These are phyloP conservation scores for Pheosia tremula DNA, from an alignment of 2,888 invertebrate genomes.

Conservation along the genomic window DNA sequence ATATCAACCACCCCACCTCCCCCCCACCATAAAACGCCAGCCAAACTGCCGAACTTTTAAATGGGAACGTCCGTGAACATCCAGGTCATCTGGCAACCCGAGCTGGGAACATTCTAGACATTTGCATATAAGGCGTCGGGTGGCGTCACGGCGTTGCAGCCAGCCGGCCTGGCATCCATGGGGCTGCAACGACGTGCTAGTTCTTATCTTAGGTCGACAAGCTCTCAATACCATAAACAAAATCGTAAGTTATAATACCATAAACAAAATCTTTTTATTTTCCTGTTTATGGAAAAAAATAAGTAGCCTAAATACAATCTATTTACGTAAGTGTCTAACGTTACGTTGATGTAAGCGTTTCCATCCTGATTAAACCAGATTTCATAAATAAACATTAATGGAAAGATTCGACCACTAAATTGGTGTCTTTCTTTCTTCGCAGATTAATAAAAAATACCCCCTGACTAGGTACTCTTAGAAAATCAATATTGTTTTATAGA, in stretches of 20 bases:
- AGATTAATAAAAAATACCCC: too few species aligned
- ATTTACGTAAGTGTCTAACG: too few species aligned
- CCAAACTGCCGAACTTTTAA: constrained; percentile 3
- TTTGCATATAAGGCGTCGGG: constrained; percentile 41
- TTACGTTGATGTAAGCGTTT: too few species aligned
- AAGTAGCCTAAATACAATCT: neutral
- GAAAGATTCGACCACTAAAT: too few species aligned
- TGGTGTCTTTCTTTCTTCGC: too few species aligned
- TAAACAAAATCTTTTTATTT: too few species aligned
- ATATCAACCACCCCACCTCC: neutral
- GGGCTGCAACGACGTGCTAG: constrained; percentile 17
- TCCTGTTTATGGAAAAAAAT: too few species aligned
- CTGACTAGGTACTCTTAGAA: too few species aligned
- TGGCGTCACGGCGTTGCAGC: constrained; percentile 51
- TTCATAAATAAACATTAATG: too few species aligned
- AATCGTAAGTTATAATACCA: neutral
- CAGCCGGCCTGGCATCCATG: constrained; percentile 51
- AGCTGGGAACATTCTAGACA: constrained; percentile 41
- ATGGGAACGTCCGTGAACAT: constrained; percentile 3
- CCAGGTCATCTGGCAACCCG: constrained; percentile 5
- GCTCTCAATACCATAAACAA: neutral
- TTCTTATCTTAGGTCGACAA: neutral
- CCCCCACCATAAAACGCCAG: neutral
- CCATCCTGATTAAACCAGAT: too few species aligned
- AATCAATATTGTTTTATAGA: too few species aligned